Base-by-base conservation (phyloP, 2,113 vertebrate genomes). In the Pterophyllum scalare region DNA sequence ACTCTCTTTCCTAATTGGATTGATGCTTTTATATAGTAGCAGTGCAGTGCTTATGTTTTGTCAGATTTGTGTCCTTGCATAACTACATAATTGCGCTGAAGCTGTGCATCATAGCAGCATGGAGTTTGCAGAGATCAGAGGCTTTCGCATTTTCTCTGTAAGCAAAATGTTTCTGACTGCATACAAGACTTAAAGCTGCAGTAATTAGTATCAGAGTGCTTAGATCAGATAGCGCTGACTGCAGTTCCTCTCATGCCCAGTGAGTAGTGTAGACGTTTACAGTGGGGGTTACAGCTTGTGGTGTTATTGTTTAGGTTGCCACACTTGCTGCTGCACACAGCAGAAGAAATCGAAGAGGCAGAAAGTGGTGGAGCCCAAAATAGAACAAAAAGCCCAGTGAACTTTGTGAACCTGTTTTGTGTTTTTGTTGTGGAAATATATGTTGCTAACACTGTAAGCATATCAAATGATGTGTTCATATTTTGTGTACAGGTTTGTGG, bases 31-130 rank as follows among this genome's bases (percentile, higher is more conserved):
- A 70, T 70, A 31, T 70, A 31, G 10, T 52, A 52, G 43, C 17
- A 52, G 43, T 20, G 10, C 0, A 0, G 24, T 2, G 9, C 9
- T 26, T 70, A 7, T 26, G 24, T 46, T 2, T 52, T 52, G 43
- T 52, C 43, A 52, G 22, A 70, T 31, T 70, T 70, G 24, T 70
- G 9, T 0, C 3, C 15, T 3, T 28, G 24, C 49, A 49, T 1
- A 52, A 8, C 17, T 13, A 19, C 0, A 6, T 72, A 72, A 52
- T 72, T 72, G 24, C 24, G 0, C 43, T 52, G 0, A 72, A 72
- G 1, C 43, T 49, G 43, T 49, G 33, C 33, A 35, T 35, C 1
- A 0, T 28, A 72, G 65, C 65, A 0, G 43, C 6, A 17, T 70
- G 43, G 24, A 12, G 65, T 52, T 72, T 31, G 52, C 65, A 72